These are phyloP conservation scores for Beris chalybata DNA, from an alignment of 2,888 invertebrate genomes.

Conservation along the genomic window DNA sequence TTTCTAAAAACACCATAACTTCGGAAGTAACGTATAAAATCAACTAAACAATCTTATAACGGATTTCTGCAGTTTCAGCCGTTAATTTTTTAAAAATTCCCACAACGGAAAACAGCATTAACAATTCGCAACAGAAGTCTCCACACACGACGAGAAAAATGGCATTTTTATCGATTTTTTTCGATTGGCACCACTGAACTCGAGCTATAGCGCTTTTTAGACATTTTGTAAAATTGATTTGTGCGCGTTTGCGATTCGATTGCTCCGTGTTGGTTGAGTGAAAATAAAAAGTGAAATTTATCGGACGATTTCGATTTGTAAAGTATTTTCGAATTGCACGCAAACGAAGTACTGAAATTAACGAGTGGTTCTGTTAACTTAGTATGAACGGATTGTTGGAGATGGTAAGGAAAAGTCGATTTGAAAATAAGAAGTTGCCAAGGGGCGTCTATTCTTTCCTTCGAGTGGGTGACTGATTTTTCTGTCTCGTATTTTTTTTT, in stretches of 20 bases:
- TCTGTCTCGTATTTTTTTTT: background rate
- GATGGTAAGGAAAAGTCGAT: slow-evolving; percentile 33
- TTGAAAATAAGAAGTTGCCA: slow-evolving; percentile 8
- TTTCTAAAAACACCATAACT: too few species aligned
- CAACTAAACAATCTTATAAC: too few species aligned
- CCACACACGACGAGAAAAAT: too few species aligned
- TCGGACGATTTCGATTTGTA: background rate
- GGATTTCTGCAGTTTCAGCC: too few species aligned
- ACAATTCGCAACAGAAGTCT: too few species aligned
- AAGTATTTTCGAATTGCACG: background rate
- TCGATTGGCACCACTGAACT: too few species aligned
- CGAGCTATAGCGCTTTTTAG: too few species aligned
- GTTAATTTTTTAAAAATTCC: too few species aligned
- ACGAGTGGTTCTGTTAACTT: background rate
- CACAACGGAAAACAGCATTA: too few species aligned
- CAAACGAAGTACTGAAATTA: background rate
- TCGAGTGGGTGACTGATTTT: background rate
- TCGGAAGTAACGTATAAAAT: too few species aligned
- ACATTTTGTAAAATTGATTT: slow-evolving; percentile 13
- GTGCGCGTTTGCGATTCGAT: slow-evolving; percentile 2
- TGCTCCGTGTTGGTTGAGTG: background rate
- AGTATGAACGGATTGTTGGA: slow-evolving; percentile 38
- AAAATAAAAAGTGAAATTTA: slow-evolving; percentile 1
- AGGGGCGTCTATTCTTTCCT: background rate
- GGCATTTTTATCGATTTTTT: too few species aligned